phyloP scores from a whole-genome alignment of 2,797 vertebrate genomes.

The Danio aesculapii region DNA sequence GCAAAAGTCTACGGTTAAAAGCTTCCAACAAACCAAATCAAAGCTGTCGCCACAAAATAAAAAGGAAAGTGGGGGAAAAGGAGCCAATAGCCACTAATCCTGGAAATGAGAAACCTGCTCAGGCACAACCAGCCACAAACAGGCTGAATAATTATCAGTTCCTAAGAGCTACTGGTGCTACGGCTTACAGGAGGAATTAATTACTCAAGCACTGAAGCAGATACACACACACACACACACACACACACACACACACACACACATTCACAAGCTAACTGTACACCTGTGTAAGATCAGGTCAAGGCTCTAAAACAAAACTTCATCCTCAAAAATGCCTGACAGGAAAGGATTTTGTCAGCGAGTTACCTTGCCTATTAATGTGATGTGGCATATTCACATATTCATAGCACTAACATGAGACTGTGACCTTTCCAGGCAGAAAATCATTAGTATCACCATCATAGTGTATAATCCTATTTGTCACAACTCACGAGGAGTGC shows the following conservation, averaged over 20 bases:
- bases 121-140: conserved; percentile 60
- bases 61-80: not conserved
- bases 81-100: conserved; percentile 58
- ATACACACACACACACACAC: not conserved
- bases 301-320: conserved; percentile 7
- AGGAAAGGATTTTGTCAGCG: conserved; percentile 1
- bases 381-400: conserved; percentile 16
- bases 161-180: conserved; percentile 14
- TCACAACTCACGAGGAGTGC: conserved; percentile 13
- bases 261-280: not conserved
- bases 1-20: conserved; percentile 19
- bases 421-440: conserved; percentile 38
- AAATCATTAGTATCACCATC: conserved; percentile 42
- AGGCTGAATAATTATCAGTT: conserved; percentile 44
- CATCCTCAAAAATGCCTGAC: not conserved
- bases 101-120: conserved; percentile 74
- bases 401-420: conserved; percentile 10
- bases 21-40: conserved; percentile 27
- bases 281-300: conserved; percentile 16
- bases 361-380: conserved; percentile 22
- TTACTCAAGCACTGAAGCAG: conserved; percentile 44
- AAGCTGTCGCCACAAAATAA: conserved; percentile 6
- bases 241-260: not conserved
- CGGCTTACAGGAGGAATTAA: conserved; percentile 40
- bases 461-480: conserved; percentile 31